Evolutionary conservation across 1,140 invertebrate genomes (phyloP), one percentile per base, ranked within the genome.

Genomic region (Polyergus mexicanus): DNA sequence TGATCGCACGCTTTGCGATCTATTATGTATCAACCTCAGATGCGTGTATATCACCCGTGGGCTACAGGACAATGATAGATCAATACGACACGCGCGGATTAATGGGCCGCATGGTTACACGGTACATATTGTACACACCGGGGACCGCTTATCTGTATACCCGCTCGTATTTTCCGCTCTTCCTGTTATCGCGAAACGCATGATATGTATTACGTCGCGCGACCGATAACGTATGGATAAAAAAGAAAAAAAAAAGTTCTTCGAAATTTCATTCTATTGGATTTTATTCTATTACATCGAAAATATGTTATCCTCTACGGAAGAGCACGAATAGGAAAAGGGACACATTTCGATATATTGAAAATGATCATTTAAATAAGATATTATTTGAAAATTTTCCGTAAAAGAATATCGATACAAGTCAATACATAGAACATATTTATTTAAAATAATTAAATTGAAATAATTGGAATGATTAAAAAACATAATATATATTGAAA

Each of bases 61-160:
- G 74, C 65, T 74, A 86, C 88, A 80, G 92, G 92, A 92, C 91
- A 93, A 93, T 92, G 92, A 93, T 93, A 93, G 91, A 93, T 93
- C 92, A 93, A 93, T 91, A 91, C 89, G 92, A 93, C 92, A 92
- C 90, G 91, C 86, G 88, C 89, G 92, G 89, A 93, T 93, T 93
- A 93, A 93, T 93, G 92, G 92, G 90, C 88, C 81, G 91, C 91
- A 89, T 83, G 88, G 91, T 89, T 92, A 91, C 90, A 91, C 78
- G 86, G 47, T 19, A n/a, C n/a, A 51, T 51, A 51, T 51, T 80
- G 86, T 88, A 85, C 83, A 60, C 28, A 89, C 76, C 88, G 84
- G 35, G 74, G 44, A 19, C 25, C 88, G 92, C 90, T 92, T 92
- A 92, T 93, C 92, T 84, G 47, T 51, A 16, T 51, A 32, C 5